Conservation (phyloP, 30 jellyfish, hydroid and myxozoan species). For the Phacellophora camtschatica region DNA sequence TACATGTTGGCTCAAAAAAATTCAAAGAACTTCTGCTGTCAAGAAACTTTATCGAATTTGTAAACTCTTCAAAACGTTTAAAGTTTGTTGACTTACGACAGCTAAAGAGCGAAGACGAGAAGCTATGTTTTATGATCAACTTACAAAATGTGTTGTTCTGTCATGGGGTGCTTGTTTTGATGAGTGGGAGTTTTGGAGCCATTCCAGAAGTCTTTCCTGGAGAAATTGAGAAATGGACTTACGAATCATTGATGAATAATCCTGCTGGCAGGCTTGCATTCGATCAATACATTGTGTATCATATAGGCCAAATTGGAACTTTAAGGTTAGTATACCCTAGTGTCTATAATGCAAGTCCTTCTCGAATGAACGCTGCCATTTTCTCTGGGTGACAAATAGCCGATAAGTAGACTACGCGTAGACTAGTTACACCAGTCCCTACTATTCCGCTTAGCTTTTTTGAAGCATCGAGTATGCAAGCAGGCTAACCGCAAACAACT, state of each 20-base stretch:
- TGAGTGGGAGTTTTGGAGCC: conserved; percentile 43
- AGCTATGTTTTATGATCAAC: conserved; percentile 65
- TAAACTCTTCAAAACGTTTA: not conserved
- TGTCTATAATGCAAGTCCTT: too few species aligned
- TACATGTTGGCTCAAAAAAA: conserved; percentile 47
- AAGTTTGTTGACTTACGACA: conserved; percentile 36
- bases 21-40: conserved; percentile 16
- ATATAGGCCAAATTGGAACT: conserved; percentile 76
- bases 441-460: too few species aligned
- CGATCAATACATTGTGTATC: conserved; percentile 54
- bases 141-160: conserved; percentile 66
- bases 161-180: conserved; percentile 65
- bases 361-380: too few species aligned
- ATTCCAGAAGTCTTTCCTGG: not conserved
- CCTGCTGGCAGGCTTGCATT: conserved; percentile 72
- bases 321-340: conserved; percentile 66
- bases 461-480: too few species aligned
- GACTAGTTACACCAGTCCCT: too few species aligned
- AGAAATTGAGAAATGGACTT: conserved; percentile 36
- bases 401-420: too few species aligned
- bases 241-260: conserved; percentile 47
- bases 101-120: conserved; percentile 50
- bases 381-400: too few species aligned
- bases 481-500: too few species aligned
- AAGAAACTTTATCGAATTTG: not conserved